phyloP scores from a whole-genome alignment of 2,888 invertebrate genomes.

The Conistra vaccinii region DNA sequence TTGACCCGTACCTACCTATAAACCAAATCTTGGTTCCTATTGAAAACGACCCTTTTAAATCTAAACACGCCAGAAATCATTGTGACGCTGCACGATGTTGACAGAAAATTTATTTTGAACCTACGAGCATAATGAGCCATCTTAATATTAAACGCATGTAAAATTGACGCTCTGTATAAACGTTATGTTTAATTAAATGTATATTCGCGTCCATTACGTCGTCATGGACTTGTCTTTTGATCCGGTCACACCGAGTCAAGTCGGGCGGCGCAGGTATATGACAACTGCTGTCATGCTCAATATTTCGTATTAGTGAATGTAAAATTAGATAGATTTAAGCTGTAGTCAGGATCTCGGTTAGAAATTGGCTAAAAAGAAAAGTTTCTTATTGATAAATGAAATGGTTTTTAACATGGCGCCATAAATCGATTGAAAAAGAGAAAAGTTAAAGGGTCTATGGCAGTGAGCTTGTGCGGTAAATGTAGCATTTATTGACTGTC shows the following conservation, averaged over 20 bases:
- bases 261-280: constrained; percentile 4
- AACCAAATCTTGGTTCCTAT: background rate
- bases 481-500: background rate
- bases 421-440: background rate
- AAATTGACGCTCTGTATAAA: constrained; percentile 42
- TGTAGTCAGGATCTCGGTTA: too few species aligned
- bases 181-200: constrained; percentile 58
- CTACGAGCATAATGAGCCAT: constrained; percentile 44
- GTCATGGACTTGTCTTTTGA: constrained; percentile 47
- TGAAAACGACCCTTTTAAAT: background rate
- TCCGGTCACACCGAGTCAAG: constrained; percentile 54
- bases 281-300: constrained; percentile 52
- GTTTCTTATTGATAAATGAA: too few species aligned
- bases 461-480: background rate
- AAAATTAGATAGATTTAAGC: constrained; percentile 54
- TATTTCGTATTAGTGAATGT: constrained; percentile 52
- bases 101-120: constrained; percentile 17
- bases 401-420: background rate
- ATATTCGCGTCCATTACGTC: constrained; percentile 53
- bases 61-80: background rate
- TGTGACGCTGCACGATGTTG: background rate
- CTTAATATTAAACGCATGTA: constrained; percentile 59
- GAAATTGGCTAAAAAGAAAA: too few species aligned
- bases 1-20: too few species aligned
- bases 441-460: background rate